A percentile compares a stretch with the other conserved stretches of the same genome.
These are phyloP conservation scores for Copidosoma aretas DNA, from an alignment of 2,888 invertebrate genomes.

Conservation along the genomic window DNA sequence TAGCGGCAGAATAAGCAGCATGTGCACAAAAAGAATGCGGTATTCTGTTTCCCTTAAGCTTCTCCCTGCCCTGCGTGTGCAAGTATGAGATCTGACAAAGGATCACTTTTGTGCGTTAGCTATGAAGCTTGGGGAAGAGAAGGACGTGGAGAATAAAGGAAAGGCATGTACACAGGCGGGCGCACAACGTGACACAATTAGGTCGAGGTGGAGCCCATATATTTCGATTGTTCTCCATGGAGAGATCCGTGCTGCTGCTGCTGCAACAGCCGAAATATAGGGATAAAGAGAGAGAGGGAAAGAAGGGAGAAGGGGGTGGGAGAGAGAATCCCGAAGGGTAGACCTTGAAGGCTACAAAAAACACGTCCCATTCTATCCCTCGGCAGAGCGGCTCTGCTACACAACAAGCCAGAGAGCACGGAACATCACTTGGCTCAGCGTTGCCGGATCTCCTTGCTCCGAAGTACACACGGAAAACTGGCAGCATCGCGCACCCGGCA, in stretches of 20 bases:
- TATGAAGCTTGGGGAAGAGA: too few species aligned
- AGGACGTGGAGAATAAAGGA: not conserved
- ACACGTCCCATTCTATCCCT: conserved; percentile 41
- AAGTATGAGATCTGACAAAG: not conserved
- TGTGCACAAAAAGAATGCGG: too few species aligned
- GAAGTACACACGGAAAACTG: conserved; percentile 11
- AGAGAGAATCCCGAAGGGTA: conserved; percentile 45
- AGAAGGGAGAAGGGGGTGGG: not conserved
- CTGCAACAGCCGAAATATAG: not conserved
- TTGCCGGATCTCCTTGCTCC: not conserved
- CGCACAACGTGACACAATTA: conserved; percentile 54
- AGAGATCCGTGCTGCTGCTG: not conserved
- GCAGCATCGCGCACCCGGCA: conserved; percentile 32
- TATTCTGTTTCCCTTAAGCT: too few species aligned
- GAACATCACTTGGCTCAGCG: not conserved
- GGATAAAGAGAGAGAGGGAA: conserved; percentile 5
- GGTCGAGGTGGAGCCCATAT: conserved; percentile 46
- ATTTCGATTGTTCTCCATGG: conserved; percentile 48
- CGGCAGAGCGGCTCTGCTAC: not conserved
- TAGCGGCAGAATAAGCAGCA: too few species aligned
- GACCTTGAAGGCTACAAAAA: conserved; percentile 56
- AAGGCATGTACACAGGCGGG: not conserved
- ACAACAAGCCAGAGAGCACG: too few species aligned
- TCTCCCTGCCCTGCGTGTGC: too few species aligned
- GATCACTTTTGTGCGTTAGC: not conserved